Base-by-base conservation (phyloP, 2,797 vertebrate genomes). In the Chaetodon trifasciatus region DNA sequence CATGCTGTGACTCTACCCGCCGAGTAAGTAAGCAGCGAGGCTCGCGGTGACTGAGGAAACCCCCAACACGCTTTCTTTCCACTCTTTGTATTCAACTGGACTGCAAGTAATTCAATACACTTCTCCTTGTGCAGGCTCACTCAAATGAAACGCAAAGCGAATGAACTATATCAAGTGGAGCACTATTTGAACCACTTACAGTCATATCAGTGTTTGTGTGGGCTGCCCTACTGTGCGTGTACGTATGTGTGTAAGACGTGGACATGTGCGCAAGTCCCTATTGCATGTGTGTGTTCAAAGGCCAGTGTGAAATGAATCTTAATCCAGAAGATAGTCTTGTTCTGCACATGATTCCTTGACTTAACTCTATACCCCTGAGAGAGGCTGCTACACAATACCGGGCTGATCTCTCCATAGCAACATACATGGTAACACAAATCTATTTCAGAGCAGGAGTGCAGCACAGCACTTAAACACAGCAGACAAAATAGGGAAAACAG, bases 381-480 rank as follows among this genome's bases (percentile, higher is more conserved):
- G 75, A 82, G 58, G 74, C 61, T 21, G 86, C 85, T 81, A 77
- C 86, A 86, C 88, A 91, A 91, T 76, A 82, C 78, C 69, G 65
- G 78, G 81, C 86, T 74, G 83, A 83, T 87, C 86, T 93, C 92
- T 89, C 93, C 91, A 94, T 94, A 89, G 93, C 92, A 94, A 95
- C 94, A 93, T 88, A 86, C 92, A 90, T 83, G 88, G 92, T 84
- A 93, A 93, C 89, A 89, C 89, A 92, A 88, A 89, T 89, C 92
- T 93, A 92, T 93, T 94, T 93, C 91, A 89, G 93, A 92, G 79
- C 84, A 56, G 72, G 39, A 81, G 85, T 44, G 57, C 82, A 82
- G 85, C 46, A 16, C 67, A 89, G 84, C 91, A 87, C 90, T 93
- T 92, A 82, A 90, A 92, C 76, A 78, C 85, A 85, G 73, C 61